Conservation (phyloP, 1,140 invertebrate genomes). For the Whitmania pigra region DNA sequence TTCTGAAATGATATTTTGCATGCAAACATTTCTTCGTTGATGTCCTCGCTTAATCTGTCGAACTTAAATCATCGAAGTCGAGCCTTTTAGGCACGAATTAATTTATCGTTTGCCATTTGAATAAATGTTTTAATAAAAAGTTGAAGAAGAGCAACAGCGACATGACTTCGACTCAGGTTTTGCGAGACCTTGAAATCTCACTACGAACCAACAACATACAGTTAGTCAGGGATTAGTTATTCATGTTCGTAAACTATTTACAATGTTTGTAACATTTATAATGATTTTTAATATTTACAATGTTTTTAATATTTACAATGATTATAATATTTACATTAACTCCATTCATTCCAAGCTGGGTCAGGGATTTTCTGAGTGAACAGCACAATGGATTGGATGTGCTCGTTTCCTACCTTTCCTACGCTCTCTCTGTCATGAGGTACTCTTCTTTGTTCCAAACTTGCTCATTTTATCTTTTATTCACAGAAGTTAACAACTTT, state of each 20-base stretch:
- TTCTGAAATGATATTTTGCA: background rate
- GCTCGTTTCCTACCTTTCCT: slow-evolving; percentile 85
- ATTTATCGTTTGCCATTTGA: no score
- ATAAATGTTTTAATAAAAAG: slow-evolving; percentile 28
- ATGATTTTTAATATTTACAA: no score
- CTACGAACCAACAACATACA: slow-evolving; percentile 96
- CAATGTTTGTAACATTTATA: no score
- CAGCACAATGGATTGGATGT: slow-evolving; percentile 89
- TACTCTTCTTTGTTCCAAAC: slow-evolving; percentile 24
- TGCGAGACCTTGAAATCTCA: slow-evolving; percentile 94
- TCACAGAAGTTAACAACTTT: background rate
- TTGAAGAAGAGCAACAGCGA: slow-evolving; percentile 77
- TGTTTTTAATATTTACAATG: no score
- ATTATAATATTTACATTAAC: background rate
- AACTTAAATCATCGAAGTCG: background rate
- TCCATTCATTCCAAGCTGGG: slow-evolving; percentile 60
- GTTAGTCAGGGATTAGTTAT: slow-evolving; percentile 50
- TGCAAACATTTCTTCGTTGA: background rate
- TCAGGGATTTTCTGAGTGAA: slow-evolving; percentile 89
- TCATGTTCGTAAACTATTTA: no score
- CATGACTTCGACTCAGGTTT: slow-evolving; percentile 91
- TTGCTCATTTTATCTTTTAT: background rate
- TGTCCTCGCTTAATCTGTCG: background rate
- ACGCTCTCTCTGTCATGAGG: slow-evolving; percentile 40
- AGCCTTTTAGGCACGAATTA: background rate